Conservation (phyloP, 2,113 vertebrate species). For the Fulmarus glacialis region DNA sequence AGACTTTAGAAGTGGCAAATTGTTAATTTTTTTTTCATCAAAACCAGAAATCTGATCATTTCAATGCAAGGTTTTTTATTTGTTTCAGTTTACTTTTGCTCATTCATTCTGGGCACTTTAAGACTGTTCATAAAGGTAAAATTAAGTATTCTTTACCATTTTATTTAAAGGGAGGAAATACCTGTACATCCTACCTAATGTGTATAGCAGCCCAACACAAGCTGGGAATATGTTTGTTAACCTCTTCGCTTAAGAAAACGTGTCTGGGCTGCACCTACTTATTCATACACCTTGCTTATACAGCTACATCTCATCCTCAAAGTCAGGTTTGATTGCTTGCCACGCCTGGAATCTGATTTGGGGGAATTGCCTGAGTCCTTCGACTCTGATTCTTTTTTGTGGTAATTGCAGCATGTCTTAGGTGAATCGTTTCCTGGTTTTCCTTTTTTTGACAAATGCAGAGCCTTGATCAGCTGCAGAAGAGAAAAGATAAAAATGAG, state of each 20-base stretch:
- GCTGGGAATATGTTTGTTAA: background rate
- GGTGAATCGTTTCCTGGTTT: background rate
- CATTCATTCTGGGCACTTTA: background rate
- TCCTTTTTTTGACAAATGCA: background rate
- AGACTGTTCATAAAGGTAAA: background rate
- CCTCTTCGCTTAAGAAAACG: background rate
- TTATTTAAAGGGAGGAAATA: background rate
- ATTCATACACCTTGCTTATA: background rate
- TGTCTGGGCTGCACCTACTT: background rate
- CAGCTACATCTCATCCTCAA: background rate
- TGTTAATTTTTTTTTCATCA: background rate
- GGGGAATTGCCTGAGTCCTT: background rate
- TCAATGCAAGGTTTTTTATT: background rate
- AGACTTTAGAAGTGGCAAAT: background rate
- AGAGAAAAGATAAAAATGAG: background rate
- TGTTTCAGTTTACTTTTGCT: background rate
- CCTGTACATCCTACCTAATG: background rate
- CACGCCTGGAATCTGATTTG: background rate
- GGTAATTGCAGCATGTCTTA: background rate
- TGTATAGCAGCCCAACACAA: background rate
- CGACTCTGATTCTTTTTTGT: background rate
- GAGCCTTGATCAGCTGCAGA: background rate
- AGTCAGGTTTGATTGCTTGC: background rate
- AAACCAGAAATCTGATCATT: background rate
- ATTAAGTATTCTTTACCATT: background rate